Base-by-base conservation (phyloP, 2,113 vertebrate species). In the zebrafish (Danio rerio) region DNA sequence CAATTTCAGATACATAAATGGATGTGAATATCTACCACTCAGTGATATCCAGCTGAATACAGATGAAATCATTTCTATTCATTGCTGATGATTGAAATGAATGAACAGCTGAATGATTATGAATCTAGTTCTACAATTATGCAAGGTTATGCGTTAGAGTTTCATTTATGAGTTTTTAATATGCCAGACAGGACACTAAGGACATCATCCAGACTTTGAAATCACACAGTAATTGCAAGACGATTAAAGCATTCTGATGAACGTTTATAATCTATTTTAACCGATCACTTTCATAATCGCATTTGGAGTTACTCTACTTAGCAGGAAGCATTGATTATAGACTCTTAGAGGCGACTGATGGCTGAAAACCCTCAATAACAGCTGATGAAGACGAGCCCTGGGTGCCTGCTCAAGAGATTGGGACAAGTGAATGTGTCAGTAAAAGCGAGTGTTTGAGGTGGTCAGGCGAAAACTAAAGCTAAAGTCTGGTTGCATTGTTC, bases 401-500 rank as follows among this genome's bases (percentile, higher is more conserved):
- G n/a, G 49, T 21, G 47, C 16, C 52, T 0, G 5, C 53, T 68
- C 21, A 53, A 16, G 16, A 16, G 58, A 66, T 7, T 68, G 52
- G 59, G 53, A 66, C 45, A 5, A 69, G 15, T 8, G 43, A 12
- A 4, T 55, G 10, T 49, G 47, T 31, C 52, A 40, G 50, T n/a
- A 77, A 42, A 53, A 42, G 7, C 2, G 13, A 15, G n/a, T 52
- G 5, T 74, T 56, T 16, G 45, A 78, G 12, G 59, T 78, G 75
- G 59, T n/a, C 56, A 63, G 43, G 73, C 73, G 61, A 15, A 76
- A 18, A 40, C 75, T 63, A 63, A 59, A 63, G 61, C 68, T 85
- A 31, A 80, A 53, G 50, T 20, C 76, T 53, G 3, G 42, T 83
- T 80, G 77, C 58, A 81, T 81, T 62, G 56, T 80, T 85, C 66